Evolutionary conservation across 2,797 vertebrate genomes (phyloP).

Genomic region (Notoglanidium macrostoma): DNA sequence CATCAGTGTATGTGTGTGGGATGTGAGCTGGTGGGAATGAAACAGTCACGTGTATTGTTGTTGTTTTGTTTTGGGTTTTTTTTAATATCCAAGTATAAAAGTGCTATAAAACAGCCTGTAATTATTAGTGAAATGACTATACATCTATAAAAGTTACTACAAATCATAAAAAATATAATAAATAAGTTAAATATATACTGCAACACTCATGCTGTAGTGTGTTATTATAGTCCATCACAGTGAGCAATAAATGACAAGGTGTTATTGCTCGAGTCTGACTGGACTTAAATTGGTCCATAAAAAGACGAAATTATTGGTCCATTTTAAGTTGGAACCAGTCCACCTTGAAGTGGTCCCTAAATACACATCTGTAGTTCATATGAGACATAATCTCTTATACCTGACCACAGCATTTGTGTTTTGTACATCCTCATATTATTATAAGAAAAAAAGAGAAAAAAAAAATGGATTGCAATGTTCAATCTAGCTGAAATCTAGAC

Average conservation of each 20-base stretch:
- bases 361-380: background rate
- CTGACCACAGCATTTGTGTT: background rate
- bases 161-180: background rate
- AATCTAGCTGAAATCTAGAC: background rate
- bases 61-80: too few relatives aligned
- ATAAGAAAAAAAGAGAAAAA: background rate
- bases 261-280: background rate
- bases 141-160: background rate
- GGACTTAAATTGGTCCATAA: background rate
- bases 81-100: background rate
- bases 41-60: background rate
- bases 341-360: background rate
- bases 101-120: background rate
- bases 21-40: background rate
- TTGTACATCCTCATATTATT: background rate
- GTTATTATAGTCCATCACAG: conserved; percentile 2
- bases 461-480: background rate
- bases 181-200: background rate
- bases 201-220: background rate
- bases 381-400: background rate
- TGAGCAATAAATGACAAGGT: conserved; percentile 24
- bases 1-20: background rate
- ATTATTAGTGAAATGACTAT: background rate
- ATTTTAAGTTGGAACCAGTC: background rate
- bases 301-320: background rate